Percentiles rank a stretch among this genome's conserved stretches.
Conservation (phyloP, 2,113 vertebrate species). For the Dasyprocta punctata region DNA sequence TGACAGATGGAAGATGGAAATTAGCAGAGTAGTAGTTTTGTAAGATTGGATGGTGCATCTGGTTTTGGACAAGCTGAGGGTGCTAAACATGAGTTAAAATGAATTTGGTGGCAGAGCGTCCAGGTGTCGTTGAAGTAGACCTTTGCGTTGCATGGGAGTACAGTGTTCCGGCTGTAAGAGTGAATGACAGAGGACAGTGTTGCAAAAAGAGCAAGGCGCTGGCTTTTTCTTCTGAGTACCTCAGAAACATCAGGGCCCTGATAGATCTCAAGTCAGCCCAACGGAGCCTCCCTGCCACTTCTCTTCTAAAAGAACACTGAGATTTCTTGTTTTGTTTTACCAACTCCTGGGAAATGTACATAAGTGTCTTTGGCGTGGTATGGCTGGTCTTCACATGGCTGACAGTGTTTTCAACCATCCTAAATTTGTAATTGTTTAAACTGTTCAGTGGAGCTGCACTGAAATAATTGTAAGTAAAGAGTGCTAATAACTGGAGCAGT, state of each 20-base stretch:
- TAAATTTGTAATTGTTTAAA: neutral
- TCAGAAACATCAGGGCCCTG: neutral
- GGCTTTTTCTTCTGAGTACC: conserved; percentile 17
- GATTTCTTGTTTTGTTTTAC: conserved; percentile 62
- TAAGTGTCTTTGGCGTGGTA: neutral
- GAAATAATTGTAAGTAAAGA: conserved; percentile 22
- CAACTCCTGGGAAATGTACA: neutral
- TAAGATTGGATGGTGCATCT: neutral
- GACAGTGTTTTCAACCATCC: neutral
- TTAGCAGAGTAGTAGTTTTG: neutral
- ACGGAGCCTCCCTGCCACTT: neutral
- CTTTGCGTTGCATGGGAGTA: neutral
- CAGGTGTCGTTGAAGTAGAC: neutral
- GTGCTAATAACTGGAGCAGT: conserved; percentile 5
- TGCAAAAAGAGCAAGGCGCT: neutral
- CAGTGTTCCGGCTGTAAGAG: neutral
- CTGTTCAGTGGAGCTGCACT: neutral
- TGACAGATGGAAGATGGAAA: conserved; percentile 17
- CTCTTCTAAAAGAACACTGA: conserved; percentile 17
- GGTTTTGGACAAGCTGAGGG: neutral
- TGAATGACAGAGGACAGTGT: neutral
- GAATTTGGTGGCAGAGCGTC: neutral
- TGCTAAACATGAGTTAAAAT: neutral
- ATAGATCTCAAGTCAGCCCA: neutral
- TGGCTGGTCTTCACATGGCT: neutral